phyloP scores from a whole-genome alignment of 2,797 vertebrate genomes.

The Aselliscus stoliczkanus region DNA sequence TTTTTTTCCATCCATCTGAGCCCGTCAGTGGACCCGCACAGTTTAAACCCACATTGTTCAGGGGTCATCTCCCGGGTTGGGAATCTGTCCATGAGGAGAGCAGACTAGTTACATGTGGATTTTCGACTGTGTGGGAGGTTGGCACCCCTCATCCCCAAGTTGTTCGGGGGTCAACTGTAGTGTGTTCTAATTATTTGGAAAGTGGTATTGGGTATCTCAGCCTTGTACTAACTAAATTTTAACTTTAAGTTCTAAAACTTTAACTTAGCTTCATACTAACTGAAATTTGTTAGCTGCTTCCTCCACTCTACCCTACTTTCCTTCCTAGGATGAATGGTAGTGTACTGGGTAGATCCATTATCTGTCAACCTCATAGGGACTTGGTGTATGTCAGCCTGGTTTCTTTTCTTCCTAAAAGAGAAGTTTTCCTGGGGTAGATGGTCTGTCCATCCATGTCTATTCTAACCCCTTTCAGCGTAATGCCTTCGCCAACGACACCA shows the following conservation, averaged over 20 bases:
- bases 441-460: not conserved
- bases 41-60: not conserved
- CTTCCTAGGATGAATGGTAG: not conserved
- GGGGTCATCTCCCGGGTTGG: not conserved
- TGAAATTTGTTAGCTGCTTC: not conserved
- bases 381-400: not conserved
- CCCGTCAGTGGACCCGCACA: too few relatives aligned
- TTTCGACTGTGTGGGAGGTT: not conserved
- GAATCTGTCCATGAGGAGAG: not conserved
- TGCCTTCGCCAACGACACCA: constrained; percentile 97
- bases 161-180: not conserved
- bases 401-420: not conserved
- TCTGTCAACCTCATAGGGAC: not conserved
- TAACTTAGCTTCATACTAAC: not conserved
- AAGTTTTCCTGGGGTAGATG: not conserved
- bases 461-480: constrained; percentile 87
- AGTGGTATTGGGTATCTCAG: not conserved
- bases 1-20: not conserved
- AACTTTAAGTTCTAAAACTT: not conserved
- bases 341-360: not conserved
- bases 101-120: not conserved
- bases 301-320: not conserved
- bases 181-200: not conserved
- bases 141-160: not conserved
- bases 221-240: not conserved